Base-by-base conservation (phyloP, 2,888 invertebrate species). In the Nephrotoma appendiculata region DNA sequence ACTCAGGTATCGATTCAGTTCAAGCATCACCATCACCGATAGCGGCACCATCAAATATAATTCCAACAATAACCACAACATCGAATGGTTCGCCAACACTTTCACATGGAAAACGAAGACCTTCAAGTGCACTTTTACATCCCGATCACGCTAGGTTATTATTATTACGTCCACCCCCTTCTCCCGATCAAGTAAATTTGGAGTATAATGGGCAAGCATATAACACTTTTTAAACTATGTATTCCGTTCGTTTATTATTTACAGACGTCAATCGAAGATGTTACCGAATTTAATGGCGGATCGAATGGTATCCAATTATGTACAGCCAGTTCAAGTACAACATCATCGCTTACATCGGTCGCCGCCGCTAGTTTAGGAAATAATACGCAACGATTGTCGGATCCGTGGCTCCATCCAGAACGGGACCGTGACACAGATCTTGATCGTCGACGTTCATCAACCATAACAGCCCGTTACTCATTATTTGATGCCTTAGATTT, bases 1-100 rank as follows among this genome's bases (percentile, higher is more conserved):
- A 95, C 90, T 95, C 95, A 19, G 95, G 95, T 87, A 95, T 95
- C 89, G 95, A 95, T 88, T 95, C 95, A 12, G 94, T 94, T 88
- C 95, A 95, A 93, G 95, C 95, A 89, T 93, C 93, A 57, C 93
- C 93, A 5, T 92, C 93, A 86, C 93, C 93, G 12, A 92, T 91
- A 88, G 91, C 91, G 57, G 90, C 92, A 87, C 90, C 90, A n/a
- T 89, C 89, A 0, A 9, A 71, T 83, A 42, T 44, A 86, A 48
- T 85, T 12, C 91, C 91, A n/a, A 90, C 90, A 6, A 71, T 71
- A 71, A 90, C 90, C 87, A 90, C 91, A 31, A 91, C 90, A 87
- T 92, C 91, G 87, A 90, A 89, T 86, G 92, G 90, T 83, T 92
- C 91, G 5, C 92, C 91, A 5, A 91, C 91, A 88, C 89, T 91